phyloP scores from a whole-genome alignment of 2,797 vertebrate species.

The Esox masquinongy region DNA sequence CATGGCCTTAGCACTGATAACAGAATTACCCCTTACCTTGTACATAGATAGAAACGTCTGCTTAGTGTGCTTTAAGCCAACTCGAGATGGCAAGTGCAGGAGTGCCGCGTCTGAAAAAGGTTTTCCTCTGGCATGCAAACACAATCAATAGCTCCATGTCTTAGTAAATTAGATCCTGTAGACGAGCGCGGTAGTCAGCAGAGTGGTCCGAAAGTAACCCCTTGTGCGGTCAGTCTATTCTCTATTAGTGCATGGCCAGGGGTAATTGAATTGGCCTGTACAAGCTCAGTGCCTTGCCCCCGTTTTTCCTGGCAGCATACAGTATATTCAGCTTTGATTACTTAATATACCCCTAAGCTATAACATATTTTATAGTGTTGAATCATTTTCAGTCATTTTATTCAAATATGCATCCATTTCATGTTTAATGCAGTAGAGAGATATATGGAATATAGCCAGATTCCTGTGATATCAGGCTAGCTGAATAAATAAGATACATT shows the following conservation, averaged over 20 bases:
- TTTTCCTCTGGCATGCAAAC: slow-evolving; percentile 62
- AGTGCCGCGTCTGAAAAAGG: slow-evolving; percentile 57
- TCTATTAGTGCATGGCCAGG: slow-evolving; percentile 65
- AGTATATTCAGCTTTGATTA: slow-evolving; percentile 57
- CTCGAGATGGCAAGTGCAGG: slow-evolving; percentile 51
- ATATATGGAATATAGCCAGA: slow-evolving; percentile 6
- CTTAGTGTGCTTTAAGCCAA: slow-evolving; percentile 36
- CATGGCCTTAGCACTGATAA: slow-evolving; percentile 59
- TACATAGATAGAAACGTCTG: neutral
- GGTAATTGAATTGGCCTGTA: slow-evolving; percentile 75
- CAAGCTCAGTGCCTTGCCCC: slow-evolving; percentile 61
- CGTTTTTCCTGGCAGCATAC: slow-evolving; percentile 58
- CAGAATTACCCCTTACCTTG: slow-evolving; percentile 44
- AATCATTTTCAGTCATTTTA: slow-evolving; percentile 8
- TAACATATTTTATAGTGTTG: neutral
- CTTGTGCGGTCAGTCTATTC: slow-evolving; percentile 68
- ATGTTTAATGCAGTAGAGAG: slow-evolving; percentile 15
- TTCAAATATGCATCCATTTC: slow-evolving; percentile 11
- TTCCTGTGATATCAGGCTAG: slow-evolving; percentile 11
- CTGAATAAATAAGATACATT: slow-evolving; percentile 32
- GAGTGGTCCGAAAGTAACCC: slow-evolving; percentile 64
- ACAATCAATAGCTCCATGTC: slow-evolving; percentile 75
- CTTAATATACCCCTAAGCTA: slow-evolving; percentile 34
- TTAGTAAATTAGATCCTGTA: slow-evolving; percentile 79
- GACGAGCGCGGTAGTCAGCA: slow-evolving; percentile 73